phyloP scores from a whole-genome alignment of 2,888 invertebrate species.

The Hypomecis atomaria region DNA sequence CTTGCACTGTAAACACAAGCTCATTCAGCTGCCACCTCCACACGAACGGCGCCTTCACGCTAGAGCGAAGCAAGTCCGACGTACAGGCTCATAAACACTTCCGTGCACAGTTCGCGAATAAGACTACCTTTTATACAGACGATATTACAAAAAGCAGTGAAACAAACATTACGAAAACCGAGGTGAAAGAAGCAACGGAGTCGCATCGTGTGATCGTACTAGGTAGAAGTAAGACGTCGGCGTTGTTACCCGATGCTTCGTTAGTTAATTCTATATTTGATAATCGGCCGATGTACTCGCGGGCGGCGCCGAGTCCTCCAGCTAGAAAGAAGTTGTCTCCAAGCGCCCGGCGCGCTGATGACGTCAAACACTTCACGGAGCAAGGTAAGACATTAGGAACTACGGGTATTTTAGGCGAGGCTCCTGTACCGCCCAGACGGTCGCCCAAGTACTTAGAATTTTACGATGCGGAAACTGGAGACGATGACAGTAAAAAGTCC shows the following conservation, averaged over 20 bases:
- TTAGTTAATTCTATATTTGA: conserved; percentile 71
- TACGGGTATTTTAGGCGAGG: conserved; percentile 67
- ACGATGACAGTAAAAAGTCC: conserved; percentile 44
- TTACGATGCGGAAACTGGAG: conserved; percentile 44
- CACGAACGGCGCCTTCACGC: conserved; percentile 71
- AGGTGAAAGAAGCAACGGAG: conserved; percentile 42
- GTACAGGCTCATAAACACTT: conserved; percentile 69
- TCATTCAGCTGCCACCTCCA: conserved; percentile 80
- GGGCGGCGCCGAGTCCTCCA: conserved; percentile 79
- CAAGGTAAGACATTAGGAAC: conserved; percentile 63
- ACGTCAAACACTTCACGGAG: conserved; percentile 59
- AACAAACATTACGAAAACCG: conserved; percentile 20
- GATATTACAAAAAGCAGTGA: conserved; percentile 29
- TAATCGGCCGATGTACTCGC: conserved; percentile 68
- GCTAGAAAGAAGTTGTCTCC: conserved; percentile 74
- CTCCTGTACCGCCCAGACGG: conserved; percentile 72
- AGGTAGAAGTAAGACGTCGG: conserved; percentile 77
- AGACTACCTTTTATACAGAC: conserved; percentile 70
- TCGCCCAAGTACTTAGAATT: conserved; percentile 64
- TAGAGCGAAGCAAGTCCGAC: conserved; percentile 79
- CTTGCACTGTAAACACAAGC: conserved; percentile 71
- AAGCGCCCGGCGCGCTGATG: conserved; percentile 50
- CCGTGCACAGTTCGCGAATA: conserved; percentile 58
- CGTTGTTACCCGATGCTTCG: conserved; percentile 59
- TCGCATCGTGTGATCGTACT: conserved; percentile 58